Evolutionary conservation across 2,113 vertebrate genomes (phyloP).

Genomic region (Pollimyrus isidori): DNA sequence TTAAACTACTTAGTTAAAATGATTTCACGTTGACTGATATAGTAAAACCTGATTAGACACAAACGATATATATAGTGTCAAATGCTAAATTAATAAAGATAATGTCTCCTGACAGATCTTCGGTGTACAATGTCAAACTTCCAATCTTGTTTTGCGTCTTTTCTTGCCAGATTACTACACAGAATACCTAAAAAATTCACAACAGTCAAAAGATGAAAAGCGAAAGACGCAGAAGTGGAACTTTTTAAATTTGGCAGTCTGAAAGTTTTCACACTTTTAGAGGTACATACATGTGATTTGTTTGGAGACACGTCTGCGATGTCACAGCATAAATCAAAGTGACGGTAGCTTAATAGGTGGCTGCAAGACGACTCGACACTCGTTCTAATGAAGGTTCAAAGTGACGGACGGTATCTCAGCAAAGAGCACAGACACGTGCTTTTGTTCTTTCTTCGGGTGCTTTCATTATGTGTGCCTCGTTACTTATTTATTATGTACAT

Average conservation of each 20-base stretch:
- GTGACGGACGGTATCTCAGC: neutral
- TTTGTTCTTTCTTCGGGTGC: neutral
- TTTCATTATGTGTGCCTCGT: neutral
- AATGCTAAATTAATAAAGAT: neutral
- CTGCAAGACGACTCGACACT: neutral
- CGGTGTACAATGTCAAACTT: neutral
- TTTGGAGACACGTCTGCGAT: neutral
- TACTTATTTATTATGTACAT: neutral
- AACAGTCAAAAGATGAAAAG: neutral
- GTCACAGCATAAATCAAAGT: slow-evolving; percentile 16
- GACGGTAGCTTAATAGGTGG: slow-evolving; percentile 6
- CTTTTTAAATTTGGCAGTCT: neutral
- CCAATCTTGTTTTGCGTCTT: neutral
- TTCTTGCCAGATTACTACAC: neutral
- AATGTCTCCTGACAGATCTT: neutral
- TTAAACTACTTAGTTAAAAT: neutral
- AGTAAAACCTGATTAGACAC: neutral
- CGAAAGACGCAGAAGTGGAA: neutral
- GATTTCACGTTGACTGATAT: neutral
- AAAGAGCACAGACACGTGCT: neutral
- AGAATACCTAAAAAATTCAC: neutral
- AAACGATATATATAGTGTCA: neutral
- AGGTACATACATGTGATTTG: neutral
- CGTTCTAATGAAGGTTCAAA: slow-evolving; percentile 3
- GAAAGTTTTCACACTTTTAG: neutral